Conservation (phyloP, 2,797 vertebrate species). For the Dallia pectoralis region DNA sequence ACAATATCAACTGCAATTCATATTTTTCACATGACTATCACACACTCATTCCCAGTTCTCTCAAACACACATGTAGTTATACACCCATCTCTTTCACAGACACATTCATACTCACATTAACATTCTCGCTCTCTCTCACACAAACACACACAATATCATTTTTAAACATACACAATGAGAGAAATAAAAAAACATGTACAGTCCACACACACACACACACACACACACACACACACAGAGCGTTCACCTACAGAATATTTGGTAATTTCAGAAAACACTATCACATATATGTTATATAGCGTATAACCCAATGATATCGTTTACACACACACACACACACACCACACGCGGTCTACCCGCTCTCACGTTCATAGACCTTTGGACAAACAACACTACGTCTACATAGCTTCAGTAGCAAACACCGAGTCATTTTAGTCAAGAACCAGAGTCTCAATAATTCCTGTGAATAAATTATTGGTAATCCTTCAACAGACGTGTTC, state of each 20-base stretch:
- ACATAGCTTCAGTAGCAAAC: background rate
- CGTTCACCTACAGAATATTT: background rate
- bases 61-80: background rate
- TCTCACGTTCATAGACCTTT: background rate
- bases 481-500: background rate
- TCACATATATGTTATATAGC: background rate
- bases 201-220: background rate
- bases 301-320: background rate
- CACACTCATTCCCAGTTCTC: background rate
- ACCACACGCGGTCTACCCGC: background rate
- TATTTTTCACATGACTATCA: background rate
- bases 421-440: background rate
- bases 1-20: background rate
- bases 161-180: no score
- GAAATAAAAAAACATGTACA: background rate
- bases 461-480: background rate
- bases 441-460: background rate
- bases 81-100: background rate
- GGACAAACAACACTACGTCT: background rate
- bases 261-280: background rate
- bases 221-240: background rate
- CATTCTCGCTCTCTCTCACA: background rate
- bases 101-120: background rate
- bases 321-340: background rate
- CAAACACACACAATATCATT: background rate